Base-by-base conservation (phyloP, 2,113 vertebrate genomes). In the Tenrec ecaudatus region DNA sequence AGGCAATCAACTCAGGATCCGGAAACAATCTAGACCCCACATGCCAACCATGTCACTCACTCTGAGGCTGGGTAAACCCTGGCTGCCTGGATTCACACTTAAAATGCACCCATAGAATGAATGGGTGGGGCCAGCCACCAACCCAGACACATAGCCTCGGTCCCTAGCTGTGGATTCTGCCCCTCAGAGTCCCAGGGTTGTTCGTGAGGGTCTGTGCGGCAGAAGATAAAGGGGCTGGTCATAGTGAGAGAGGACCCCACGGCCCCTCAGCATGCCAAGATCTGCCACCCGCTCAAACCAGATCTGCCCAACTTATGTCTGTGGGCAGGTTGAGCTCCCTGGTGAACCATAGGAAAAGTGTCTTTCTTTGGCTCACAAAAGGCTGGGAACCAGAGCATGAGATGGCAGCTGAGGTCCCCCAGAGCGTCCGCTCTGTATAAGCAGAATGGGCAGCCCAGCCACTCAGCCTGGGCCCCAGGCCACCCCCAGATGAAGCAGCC, bases 281-380 rank as follows among this genome's bases (percentile, higher is more conserved):
- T 23, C 80, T 82, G 62, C 71, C 22, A 31, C 6, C 10, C 14
- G 31, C 33, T 77, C 38, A 68, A 29, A 73, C 11, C 1, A 0
- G 53, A 82, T 62, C 43, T n/a, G 22, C 36, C n/a, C 31, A 53
- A 89, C 53, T 68, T 25, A 29, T 89, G 22, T 68, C 80, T 75
- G 36, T 90, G 89, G 84, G 89, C 58, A 10, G 69, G 6, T 77
- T 86, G 80, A 38, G 10, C 31, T 91, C 73, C 27, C 58, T 94
- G 25, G 86, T 90, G 88, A 85, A 93, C 79, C 76, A 29, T 19
- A 23, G 2, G 23, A 1, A 16, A 64, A 77, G n/a, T 53, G n/a
- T 23, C 3, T 36, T n/a, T 38, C 19, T 29, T 36, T 85, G 43
- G 58, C 16, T 11, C 88, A 84, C 15, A 12, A 84, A 89, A 66